These are phyloP conservation scores for Macropis europaea DNA, from an alignment of 2,888 invertebrate species.

Conservation along the genomic window DNA sequence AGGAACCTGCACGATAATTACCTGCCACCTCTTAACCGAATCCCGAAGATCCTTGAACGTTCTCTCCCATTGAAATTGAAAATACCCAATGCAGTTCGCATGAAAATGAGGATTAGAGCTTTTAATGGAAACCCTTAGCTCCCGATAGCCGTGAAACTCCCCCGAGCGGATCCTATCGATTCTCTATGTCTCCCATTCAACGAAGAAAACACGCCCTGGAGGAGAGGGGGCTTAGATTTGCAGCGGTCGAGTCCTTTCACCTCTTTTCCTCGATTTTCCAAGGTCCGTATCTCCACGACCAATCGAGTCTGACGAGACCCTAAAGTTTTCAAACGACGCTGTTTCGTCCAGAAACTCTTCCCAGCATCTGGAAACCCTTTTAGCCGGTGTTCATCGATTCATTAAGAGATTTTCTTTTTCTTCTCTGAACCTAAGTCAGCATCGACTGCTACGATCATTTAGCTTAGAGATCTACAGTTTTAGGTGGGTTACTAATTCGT, in stretches of 20 bases:
- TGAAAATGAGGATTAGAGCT: not conserved
- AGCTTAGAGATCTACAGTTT: too few species aligned
- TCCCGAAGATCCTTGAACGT: too few species aligned
- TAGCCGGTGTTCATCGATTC: not conserved
- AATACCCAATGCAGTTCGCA: too few species aligned
- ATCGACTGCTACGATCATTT: too few species aligned
- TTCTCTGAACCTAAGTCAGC: too few species aligned
- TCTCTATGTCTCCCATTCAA: not conserved
- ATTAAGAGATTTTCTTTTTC: too few species aligned
- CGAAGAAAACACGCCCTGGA: not conserved
- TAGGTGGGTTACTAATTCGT: too few species aligned
- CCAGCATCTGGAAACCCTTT: not conserved
- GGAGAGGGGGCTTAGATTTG: not conserved
- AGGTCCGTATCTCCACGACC: not conserved
- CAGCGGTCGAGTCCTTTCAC: not conserved
- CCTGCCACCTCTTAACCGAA: too few species aligned
- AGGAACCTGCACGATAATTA: too few species aligned
- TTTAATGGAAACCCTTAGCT: not conserved
- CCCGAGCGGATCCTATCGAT: not conserved
- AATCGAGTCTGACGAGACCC: not conserved
- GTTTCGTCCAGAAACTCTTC: not conserved
- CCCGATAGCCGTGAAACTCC: not conserved
- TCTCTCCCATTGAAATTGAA: too few species aligned
- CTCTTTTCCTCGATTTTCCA: not conserved
- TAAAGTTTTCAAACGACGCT: constrained; percentile 13